phyloP scores from a whole-genome alignment of 2,888 invertebrate genomes.

The Hyposoter didymator region DNA sequence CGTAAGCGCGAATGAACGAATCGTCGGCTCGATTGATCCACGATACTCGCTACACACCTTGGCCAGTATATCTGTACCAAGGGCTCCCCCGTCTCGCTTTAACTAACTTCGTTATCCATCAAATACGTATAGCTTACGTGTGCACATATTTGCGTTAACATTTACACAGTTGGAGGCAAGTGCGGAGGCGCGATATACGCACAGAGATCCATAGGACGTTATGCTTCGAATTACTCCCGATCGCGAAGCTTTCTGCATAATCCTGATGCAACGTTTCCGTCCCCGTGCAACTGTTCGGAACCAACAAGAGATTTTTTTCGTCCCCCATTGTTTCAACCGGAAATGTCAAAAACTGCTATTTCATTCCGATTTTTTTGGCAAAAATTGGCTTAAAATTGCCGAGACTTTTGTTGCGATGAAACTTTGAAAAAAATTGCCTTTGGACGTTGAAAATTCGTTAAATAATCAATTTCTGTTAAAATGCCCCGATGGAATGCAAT shows the following conservation, averaged over 20 bases:
- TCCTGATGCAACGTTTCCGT: not conserved
- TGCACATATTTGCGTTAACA: conserved; percentile 34
- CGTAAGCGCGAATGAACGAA: conserved; percentile 36
- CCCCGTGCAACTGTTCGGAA: no score
- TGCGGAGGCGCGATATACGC: conserved; percentile 24
- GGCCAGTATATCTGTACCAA: conserved; percentile 26
- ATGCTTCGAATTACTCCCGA: not conserved
- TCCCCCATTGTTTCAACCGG: no score
- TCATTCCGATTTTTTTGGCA: not conserved
- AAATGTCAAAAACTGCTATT: no score
- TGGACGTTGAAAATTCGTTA: no score
- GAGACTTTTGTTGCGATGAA: not conserved
- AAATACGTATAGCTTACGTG: conserved; percentile 23
- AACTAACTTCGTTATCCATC: conserved; percentile 40
- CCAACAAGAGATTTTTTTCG: no score
- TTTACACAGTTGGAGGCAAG: conserved; percentile 28
- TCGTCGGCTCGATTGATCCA: conserved; percentile 66
- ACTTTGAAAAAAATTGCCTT: no score
- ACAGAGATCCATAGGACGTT: not conserved
- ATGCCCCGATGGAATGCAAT: not conserved
- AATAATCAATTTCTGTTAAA: not conserved
- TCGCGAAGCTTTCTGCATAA: not conserved
- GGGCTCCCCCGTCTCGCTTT: conserved; percentile 14
- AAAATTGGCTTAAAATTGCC: not conserved
- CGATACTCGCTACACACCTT: conserved; percentile 44